These are phyloP conservation scores for Seira sanloemensis DNA, from an alignment of 2,888 invertebrate genomes.

Conservation along the genomic window DNA sequence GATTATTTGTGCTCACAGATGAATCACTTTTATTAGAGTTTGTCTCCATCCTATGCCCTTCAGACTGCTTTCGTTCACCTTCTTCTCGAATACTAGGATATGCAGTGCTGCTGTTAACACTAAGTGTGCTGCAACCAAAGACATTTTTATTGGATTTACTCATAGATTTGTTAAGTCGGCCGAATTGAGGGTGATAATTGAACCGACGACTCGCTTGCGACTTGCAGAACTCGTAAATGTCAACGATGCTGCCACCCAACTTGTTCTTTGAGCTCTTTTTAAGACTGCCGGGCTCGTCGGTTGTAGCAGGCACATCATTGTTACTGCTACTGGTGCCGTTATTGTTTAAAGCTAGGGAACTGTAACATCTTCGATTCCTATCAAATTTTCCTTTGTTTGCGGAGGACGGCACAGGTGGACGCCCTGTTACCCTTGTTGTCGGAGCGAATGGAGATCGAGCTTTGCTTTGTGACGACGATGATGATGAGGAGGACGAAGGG, in stretches of 20 bases:
- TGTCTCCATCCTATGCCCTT: background rate
- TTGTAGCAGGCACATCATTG: background rate
- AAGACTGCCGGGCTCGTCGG: too few species aligned
- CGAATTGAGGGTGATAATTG: constrained; percentile 19
- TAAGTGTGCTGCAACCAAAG: constrained; percentile 39
- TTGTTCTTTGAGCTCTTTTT: constrained; percentile 30
- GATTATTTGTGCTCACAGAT: background rate
- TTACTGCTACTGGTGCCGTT: background rate
- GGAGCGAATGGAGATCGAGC: background rate
- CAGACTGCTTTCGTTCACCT: background rate
- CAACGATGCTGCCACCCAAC: constrained; percentile 57
- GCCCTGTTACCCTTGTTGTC: constrained; percentile 3
- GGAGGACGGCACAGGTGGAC: constrained; percentile 31
- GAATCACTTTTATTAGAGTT: background rate
- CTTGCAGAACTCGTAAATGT: constrained; percentile 60
- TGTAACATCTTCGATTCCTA: constrained; percentile 61
- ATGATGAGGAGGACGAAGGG: constrained; percentile 29
- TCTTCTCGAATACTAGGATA: constrained; percentile 51
- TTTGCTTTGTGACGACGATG: background rate
- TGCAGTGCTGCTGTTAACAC: constrained; percentile 29
- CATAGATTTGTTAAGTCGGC: constrained; percentile 29
- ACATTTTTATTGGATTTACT: constrained; percentile 26
- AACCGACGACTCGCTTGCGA: constrained; percentile 42
- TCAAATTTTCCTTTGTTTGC: constrained; percentile 37
- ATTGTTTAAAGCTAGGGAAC: constrained; percentile 60